Base-by-base conservation (phyloP, 2,797 vertebrate genomes). In the Ptychadena robeensis region DNA sequence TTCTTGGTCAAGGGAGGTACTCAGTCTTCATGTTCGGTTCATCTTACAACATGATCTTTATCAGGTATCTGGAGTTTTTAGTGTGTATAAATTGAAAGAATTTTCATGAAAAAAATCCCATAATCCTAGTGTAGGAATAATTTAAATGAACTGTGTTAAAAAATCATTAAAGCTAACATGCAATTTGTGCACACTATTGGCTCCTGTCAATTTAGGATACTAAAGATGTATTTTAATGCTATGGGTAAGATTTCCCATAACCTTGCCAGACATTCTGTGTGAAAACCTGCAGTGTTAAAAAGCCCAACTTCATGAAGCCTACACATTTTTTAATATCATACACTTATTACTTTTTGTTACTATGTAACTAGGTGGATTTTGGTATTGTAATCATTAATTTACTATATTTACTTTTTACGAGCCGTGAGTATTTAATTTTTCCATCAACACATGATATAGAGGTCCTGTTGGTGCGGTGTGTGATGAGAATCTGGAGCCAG, bases 1-100 rank as follows among this genome's bases (percentile, higher is more conserved):
- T 35, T 75, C 64, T 40, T 28, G 30, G 65, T 68, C 30, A 69
- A 30, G 64, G 68, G 69, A 75, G 44, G 31, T 48, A 61, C 25
- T 80, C 37, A 34, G 63, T 38, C 61, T 83, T 67, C 63, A n/a
- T 74, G 63, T 74, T 84, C 25, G 40, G 48, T 84, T 80, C 34
- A 63, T 80, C 37, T 70, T 59, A 77, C 78, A 64, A 69, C 31
- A 78, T 71, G 65, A 35, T 77, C 57, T 61, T 35, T 28, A 32
- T 28, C 72, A 31, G 68, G 44, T 37, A 22, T 61, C 28, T 38
- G 30, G 64, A 35, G 53, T 48, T 73, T 44, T 40, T 4, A 38
- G 35, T 22, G 44, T 53, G 27, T 37, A 66, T 57, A 66, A 34
- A 81, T 37, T n/a, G n/a, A 72, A 30, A 65, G 28, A 73, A 31